Evolutionary conservation across 2,888 invertebrate genomes (phyloP), one percentile per base, ranked within the genome.

Genomic region (Aquatica leii): DNA sequence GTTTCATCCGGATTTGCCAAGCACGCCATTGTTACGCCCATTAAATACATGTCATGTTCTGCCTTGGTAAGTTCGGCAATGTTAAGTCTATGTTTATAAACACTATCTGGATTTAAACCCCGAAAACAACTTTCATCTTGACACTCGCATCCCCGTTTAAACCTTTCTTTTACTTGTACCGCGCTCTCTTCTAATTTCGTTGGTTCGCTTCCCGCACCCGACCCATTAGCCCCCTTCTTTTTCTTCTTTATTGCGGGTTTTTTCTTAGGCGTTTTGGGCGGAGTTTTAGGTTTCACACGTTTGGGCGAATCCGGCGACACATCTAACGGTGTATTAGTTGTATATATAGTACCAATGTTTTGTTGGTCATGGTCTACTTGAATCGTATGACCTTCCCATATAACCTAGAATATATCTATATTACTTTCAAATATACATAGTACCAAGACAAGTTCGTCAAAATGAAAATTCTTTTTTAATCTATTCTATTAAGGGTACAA

Each of bases 21-120:
- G 72, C 91, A 91, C 0, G 91, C 91, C 91, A 91, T 91, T 1
- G 91, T 91, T 24, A 92, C 89, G n/a, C 92, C 92, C 92, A 92
- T 92, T 73, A 92, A 82, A 77, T 92, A 92, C 92, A 92, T 92
- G 78, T 92, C 92, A 79, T 92, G 92, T 79, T 92, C 92, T 59
- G 89, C 90, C 81, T 92, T 91, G 0, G 92, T 92, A 62, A 92
- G 77, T 78, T 92, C 92, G 0, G 92, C 92, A 65, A 92, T 91
- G 74, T 92, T 92, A 35, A 92, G 81, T 70, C 92, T 83, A 77
- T 92, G 92, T 51, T 88, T 87, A 76, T 90, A 92, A 0, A 92
- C 91, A 71, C 87, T 88, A 73, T 91, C 91, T 0, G 91, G 87
- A 77, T 89, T 90, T 21, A 92, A 82, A n/a, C 88, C 89, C 58